Base-by-base conservation (phyloP, 2,888 invertebrate species). In the Drosophila nr. fundita region DNA sequence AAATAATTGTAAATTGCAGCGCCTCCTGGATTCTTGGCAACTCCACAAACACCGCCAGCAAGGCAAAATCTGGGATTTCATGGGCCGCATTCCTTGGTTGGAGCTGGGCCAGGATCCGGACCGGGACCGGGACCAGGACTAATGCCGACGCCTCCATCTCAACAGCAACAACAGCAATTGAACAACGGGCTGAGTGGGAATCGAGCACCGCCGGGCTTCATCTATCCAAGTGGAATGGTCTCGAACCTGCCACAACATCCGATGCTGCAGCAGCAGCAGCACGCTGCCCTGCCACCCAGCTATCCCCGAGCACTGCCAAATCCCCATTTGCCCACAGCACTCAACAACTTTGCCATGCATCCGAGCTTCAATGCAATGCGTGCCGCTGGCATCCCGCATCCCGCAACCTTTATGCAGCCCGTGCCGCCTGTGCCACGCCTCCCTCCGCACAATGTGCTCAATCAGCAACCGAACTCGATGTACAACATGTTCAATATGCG, bases 301-400 rank as follows among this genome's bases (percentile, higher is more conserved):
- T 90, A 93, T 91, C 89, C 90, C 48, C 85, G 91, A 50, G 78
- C 91, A 83, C 85, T 91, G 80, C 90, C 91, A 78, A 91, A 82
- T 69, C 80, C 90, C 42, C 91, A 91, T 82, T 83, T 93, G 57
- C 93, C 92, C 40, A 83, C 94, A 86, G 92, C 92, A 83, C 83
- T 94, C 75, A 93, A 92, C 91, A 92, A 94, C 90, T 87, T 94
- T 91, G 92, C 94, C 29, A 92, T 93, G 92, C 93, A 93, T 83
- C 92, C 92, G 6, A 92, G 91, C 72, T 93, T 93, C 62, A 93
- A 92, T 83, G 91, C 92, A 61, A 92, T 94, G 92, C 80, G 92
- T 80, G 92, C 92, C 34, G 88, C 88, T 40, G 91, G 91, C 58
- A 81, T 91, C 24, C 45, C 24, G 55, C 91, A 91, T 77, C 88